Conservation (phyloP, 2,797 vertebrate genomes). For the Amblyopsis hoosieri region DNA sequence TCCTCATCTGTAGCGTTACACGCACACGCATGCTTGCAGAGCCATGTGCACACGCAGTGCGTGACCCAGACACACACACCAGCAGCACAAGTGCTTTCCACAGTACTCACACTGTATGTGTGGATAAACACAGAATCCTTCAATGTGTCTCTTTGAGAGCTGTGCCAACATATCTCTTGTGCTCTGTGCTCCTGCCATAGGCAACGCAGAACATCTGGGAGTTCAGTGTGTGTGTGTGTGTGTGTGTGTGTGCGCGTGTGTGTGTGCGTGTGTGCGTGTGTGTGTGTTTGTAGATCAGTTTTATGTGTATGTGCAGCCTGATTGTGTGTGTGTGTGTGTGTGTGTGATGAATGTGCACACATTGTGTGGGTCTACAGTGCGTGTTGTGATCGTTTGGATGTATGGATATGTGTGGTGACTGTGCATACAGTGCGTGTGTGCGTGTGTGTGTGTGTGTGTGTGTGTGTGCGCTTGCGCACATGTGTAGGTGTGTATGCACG, state of each 20-base stretch:
- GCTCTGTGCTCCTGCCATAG: constrained; percentile 54
- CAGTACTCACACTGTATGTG: background rate
- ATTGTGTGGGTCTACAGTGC: background rate
- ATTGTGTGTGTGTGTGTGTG: constrained; percentile 24
- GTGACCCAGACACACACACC: constrained; percentile 5
- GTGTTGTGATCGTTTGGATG: no score
- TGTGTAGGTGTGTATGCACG: constrained; percentile 32
- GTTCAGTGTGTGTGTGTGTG: constrained; percentile 39
- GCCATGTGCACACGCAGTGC: constrained; percentile 10
- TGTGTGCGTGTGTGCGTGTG: background rate
- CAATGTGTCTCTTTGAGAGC: constrained; percentile 32
- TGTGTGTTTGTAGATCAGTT: constrained; percentile 4
- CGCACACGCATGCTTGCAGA: constrained; percentile 1
- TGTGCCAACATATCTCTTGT: constrained; percentile 51
- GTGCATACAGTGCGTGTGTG: constrained; percentile 7
- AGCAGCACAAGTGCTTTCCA: background rate
- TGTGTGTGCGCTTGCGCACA: constrained; percentile 33
- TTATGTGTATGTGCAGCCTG: no score
- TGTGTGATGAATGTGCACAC: constrained; percentile 9
- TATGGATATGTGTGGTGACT: no score
- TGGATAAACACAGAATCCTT: background rate
- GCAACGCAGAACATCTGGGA: constrained; percentile 69
- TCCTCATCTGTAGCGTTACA: constrained; percentile 4
- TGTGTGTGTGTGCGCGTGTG: constrained; percentile 8
- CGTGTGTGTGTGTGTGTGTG: constrained; percentile 28